Evolutionary conservation across 2,888 invertebrate species (phyloP).

Genomic region (Harmothoe impar): DNA sequence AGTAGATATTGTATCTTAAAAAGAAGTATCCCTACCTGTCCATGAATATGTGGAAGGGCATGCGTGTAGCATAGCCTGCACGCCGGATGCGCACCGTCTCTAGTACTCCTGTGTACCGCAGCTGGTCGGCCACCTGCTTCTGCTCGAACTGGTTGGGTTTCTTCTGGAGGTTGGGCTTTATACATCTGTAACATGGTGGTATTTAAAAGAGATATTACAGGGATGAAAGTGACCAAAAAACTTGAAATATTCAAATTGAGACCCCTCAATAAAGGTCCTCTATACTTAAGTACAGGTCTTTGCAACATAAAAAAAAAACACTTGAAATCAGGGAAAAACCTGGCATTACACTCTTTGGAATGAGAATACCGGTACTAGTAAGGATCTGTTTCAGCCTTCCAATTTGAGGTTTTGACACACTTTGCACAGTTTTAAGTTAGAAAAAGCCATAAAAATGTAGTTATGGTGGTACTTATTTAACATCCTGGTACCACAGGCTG

Average conservation of each 20-base stretch:
- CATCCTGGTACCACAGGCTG: no score
- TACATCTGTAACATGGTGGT: slow-evolving; percentile 73
- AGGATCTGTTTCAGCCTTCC: no score
- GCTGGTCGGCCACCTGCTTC: slow-evolving; percentile 77
- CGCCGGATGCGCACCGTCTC: slow-evolving; percentile 80
- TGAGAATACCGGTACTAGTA: no score
- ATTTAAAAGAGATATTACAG: background rate
- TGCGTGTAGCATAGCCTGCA: slow-evolving; percentile 86
- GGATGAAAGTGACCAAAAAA: background rate
- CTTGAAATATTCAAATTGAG: background rate
- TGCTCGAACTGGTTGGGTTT: slow-evolving; percentile 73
- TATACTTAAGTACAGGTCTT: no score
- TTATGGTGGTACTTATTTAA: no score
- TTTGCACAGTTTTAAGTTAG: no score
- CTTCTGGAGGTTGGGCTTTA: slow-evolving; percentile 79
- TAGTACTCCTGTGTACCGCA: slow-evolving; percentile 81
- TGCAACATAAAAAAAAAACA: no score
- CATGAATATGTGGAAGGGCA: slow-evolving; percentile 82
- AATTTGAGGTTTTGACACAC: no score
- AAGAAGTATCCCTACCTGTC: slow-evolving; percentile 66
- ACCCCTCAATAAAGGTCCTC: no score
- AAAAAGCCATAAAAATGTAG: no score
- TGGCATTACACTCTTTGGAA: background rate
- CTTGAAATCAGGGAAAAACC: no score
- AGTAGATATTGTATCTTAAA: no score